Evolutionary conservation across 2,888 invertebrate species (phyloP).

Genomic region (Dynastes hyllus): DNA sequence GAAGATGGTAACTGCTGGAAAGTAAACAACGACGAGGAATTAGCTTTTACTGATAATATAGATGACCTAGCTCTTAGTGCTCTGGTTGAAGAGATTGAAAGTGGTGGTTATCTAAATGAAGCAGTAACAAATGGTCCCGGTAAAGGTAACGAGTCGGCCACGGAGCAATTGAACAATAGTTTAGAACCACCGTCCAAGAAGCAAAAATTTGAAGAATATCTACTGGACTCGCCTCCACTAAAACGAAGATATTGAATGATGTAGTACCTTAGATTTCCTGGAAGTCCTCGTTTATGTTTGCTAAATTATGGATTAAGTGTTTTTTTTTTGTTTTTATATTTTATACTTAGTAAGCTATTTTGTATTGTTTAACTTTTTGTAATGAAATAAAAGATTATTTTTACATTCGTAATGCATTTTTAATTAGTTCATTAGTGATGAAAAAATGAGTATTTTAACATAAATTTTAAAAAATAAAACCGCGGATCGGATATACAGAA

Average conservation of each 20-base stretch:
- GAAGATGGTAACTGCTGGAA: background rate
- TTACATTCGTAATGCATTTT: too few species aligned
- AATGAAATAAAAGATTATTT: background rate
- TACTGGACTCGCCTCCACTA: conserved; percentile 45
- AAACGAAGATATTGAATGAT: background rate
- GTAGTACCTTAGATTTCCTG: too few species aligned
- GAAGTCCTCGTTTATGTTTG: too few species aligned
- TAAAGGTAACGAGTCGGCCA: background rate
- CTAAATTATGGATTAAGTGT: background rate
- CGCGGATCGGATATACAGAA: too few species aligned
- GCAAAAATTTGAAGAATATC: conserved; percentile 17
- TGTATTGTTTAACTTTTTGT: conserved; percentile 8
- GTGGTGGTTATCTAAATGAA: conserved; percentile 33
- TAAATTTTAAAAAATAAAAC: too few species aligned
- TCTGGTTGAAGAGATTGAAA: conserved; percentile 46
- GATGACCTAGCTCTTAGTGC: conserved; percentile 30
- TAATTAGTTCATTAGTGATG: too few species aligned
- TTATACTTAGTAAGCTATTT: background rate
- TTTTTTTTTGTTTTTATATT: background rate
- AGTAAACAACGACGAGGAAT: background rate
- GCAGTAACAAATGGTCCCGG: background rate
- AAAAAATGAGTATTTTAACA: too few species aligned
- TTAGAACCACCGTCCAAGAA: conserved; percentile 46
- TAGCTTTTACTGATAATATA: background rate
- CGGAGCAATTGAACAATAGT: background rate